A percentile compares a stretch with the other conserved stretches of the same genome.
These are phyloP conservation scores for Sphenopsis melanotis DNA, from an alignment of 2,797 vertebrate genomes.

Conservation along the genomic window DNA sequence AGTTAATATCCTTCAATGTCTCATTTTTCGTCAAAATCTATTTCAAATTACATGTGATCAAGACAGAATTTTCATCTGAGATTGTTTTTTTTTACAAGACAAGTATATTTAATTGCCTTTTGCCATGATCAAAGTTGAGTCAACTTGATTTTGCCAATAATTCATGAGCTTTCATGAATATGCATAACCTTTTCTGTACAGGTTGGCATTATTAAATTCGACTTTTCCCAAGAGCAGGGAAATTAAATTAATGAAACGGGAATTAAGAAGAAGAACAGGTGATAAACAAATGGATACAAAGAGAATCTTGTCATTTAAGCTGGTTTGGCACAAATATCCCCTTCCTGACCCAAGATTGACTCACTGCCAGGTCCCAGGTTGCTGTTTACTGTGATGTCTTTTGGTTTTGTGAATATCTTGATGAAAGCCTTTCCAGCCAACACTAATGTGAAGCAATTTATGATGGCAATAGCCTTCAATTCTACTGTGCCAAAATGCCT, in stretches of 20 bases:
- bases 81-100: constrained; percentile 2
- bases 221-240: constrained; percentile 41
- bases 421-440: background rate
- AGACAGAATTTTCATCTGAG: constrained; percentile 28
- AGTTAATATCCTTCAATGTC: background rate
- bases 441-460: background rate
- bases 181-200: constrained; percentile 34
- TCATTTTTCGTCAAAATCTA: background rate
- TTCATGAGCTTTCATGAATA: constrained; percentile 67
- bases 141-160: constrained; percentile 64
- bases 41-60: constrained; percentile 29
- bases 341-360: background rate
- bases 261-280: constrained; percentile 36
- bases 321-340: background rate
- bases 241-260: constrained; percentile 54
- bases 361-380: background rate
- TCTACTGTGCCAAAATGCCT: background rate
- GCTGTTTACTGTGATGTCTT: background rate
- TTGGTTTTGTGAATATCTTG: background rate
- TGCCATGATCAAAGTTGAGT: constrained; percentile 55
- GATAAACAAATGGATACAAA: constrained; percentile 37
- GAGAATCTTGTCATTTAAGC: background rate
- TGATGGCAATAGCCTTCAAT: background rate
- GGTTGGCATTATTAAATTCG: constrained; percentile 59
- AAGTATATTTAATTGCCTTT: constrained; percentile 64